Conservation (phyloP, 2,113 vertebrate genomes). For the Oxyura jamaicensis region DNA sequence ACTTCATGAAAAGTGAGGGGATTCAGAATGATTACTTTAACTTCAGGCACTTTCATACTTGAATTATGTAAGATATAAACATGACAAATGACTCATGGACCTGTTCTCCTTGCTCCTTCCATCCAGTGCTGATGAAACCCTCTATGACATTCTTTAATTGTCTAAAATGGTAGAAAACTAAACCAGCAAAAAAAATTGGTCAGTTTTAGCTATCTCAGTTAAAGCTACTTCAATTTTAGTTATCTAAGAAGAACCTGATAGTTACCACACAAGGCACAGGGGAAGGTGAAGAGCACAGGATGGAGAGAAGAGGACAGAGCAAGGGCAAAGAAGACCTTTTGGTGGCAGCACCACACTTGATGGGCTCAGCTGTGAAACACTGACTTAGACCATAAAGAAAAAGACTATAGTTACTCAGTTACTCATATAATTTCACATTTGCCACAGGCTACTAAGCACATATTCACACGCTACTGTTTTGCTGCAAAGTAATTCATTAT, state of each 20-base stretch:
- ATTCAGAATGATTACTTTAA: background rate
- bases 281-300: background rate
- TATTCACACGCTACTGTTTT: background rate
- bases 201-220: background rate
- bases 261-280: accelerated
- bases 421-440: background rate
- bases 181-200: background rate
- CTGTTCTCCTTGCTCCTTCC: background rate
- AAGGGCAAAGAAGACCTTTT: background rate
- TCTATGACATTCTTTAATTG: background rate
- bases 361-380: background rate
- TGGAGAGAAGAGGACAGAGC: background rate
- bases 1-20: background rate
- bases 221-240: background rate
- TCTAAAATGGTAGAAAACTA: background rate
- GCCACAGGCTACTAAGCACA: background rate
- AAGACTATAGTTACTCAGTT: background rate
- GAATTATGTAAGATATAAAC: background rate
- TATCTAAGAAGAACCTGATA: background rate
- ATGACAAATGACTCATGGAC: background rate
- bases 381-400: background rate
- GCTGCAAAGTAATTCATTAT: background rate
- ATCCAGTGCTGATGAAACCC: background rate
- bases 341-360: background rate
- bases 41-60: background rate